Percentiles rank a stretch among this genome's conserved stretches.
These are phyloP conservation scores for Mythimna pallens DNA, from an alignment of 2,888 invertebrate genomes.

Conservation along the genomic window DNA sequence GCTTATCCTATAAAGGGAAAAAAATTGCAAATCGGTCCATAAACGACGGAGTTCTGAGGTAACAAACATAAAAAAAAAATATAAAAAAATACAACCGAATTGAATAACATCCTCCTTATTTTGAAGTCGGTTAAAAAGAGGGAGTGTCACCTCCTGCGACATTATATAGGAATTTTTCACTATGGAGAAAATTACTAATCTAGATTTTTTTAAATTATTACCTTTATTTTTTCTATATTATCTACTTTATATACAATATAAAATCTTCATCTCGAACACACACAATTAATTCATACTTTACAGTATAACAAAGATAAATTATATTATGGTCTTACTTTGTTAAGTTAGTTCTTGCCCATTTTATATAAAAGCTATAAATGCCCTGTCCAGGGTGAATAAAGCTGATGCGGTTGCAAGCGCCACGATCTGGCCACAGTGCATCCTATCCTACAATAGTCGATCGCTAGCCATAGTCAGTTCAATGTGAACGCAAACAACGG, in stretches of 20 bases:
- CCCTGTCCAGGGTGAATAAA: neutral
- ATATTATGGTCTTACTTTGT: neutral
- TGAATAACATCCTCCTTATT: no score
- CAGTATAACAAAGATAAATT: neutral
- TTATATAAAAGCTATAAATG: neutral
- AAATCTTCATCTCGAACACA: neutral
- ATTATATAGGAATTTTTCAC: neutral
- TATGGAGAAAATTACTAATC: neutral
- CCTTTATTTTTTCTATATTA: slow-evolving; percentile 6
- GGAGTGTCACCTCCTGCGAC: neutral
- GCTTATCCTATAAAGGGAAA: no score
- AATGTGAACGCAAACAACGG: no score
- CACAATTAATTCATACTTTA: slow-evolving; percentile 3
- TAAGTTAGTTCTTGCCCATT: neutral
- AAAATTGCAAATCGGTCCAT: no score
- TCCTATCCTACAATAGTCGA: no score
- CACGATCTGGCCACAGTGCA: no score
- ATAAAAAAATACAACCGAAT: no score
- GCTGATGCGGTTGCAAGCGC: no score
- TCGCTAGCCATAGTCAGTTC: no score
- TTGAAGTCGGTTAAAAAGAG: no score
- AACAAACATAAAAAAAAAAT: no score
- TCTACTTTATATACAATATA: slow-evolving; percentile 21
- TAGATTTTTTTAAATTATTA: neutral
- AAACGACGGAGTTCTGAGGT: no score